Conservation (phyloP, 2,888 invertebrate species). For the Leptura quadrifasciata region DNA sequence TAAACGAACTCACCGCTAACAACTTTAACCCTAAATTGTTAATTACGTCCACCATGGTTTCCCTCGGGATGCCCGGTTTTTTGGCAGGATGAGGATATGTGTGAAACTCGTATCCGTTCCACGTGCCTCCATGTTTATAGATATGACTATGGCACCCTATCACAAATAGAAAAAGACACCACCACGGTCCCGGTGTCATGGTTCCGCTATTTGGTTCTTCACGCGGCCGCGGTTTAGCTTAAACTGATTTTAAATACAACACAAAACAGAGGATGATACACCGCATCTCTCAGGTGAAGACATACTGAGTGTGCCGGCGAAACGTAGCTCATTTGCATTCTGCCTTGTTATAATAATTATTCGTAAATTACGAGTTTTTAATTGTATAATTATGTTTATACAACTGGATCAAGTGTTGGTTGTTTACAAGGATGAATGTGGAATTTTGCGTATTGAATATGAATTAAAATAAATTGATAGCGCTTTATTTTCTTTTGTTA, state of each 20-base stretch:
- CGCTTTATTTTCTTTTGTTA: too few relatives aligned
- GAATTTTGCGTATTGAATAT: neutral
- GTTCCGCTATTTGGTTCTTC: conserved; percentile 33
- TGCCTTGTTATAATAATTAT: conserved; percentile 3
- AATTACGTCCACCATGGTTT: conserved; percentile 87
- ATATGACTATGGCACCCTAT: conserved; percentile 38
- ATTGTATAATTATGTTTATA: neutral
- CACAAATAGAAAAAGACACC: conserved; percentile 34
- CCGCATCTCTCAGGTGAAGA: conserved; percentile 32
- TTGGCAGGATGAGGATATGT: conserved; percentile 52
- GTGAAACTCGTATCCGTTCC: conserved; percentile 50
- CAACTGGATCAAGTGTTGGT: neutral
- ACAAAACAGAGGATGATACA: conserved; percentile 39
- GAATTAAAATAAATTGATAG: neutral
- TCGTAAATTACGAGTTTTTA: conserved; percentile 1
- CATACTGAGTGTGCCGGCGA: neutral
- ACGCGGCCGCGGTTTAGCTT: conserved; percentile 38
- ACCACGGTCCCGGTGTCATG: conserved; percentile 39
- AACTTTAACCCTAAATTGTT: conserved; percentile 84
- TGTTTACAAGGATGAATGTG: conserved; percentile 4
- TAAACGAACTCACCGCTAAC: conserved; percentile 75
- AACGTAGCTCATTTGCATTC: conserved; percentile 2
- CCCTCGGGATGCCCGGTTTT: conserved; percentile 72
- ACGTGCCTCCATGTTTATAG: conserved; percentile 27
- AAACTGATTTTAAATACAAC: conserved; percentile 37